Evolutionary conservation across 2,113 vertebrate genomes (phyloP), one percentile per base, ranked within the genome.

Genomic region (Dasyornis broadbenti): DNA sequence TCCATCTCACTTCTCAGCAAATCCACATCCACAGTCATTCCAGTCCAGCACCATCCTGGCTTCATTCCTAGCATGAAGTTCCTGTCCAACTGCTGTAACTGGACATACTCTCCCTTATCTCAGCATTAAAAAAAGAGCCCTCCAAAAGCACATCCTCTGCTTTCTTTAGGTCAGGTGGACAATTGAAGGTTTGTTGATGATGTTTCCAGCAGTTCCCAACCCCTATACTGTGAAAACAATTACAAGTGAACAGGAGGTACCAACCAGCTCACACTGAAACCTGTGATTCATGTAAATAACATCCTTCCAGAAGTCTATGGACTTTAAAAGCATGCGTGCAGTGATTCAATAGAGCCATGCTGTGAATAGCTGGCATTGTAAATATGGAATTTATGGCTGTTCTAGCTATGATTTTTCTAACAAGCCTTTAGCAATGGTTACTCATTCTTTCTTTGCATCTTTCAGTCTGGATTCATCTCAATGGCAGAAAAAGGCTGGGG

Each of bases 361-460:
- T 90, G 76, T 88, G 82, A 97, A 64, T 64, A 83, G 68, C 56
- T 92, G 82, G 82, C 75, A 60, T 90, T 83, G 60, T 93, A 93
- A 92, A 72, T n/a, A 93, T 23, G 54, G 85, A 90, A 96, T 93
- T 87, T 83, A 86, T 6, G 14, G 64, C 40, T 68, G 75, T 83
- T 80, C 76, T 52, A 78, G 68, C 72, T 56, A 30, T 19, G 52
- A 73, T 63, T 86, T 95, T 82, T 91, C 54, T 70, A 70, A 61
- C 52, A 44, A 82, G 47, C 39, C 49, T 94, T 87, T 54, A 81
- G 71, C 37, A 73, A 52, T 80, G 75, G 59, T 91, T 95, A 56
- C 59, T 95, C 56, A 49, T 88, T 83, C 63, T 85, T 92, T 82
- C 57, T 79, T 93, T 81, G 31, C 27, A 49, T 86, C 52, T 90